Conservation (phyloP, 2,888 invertebrate species). For the Plemyria rubiginata region DNA sequence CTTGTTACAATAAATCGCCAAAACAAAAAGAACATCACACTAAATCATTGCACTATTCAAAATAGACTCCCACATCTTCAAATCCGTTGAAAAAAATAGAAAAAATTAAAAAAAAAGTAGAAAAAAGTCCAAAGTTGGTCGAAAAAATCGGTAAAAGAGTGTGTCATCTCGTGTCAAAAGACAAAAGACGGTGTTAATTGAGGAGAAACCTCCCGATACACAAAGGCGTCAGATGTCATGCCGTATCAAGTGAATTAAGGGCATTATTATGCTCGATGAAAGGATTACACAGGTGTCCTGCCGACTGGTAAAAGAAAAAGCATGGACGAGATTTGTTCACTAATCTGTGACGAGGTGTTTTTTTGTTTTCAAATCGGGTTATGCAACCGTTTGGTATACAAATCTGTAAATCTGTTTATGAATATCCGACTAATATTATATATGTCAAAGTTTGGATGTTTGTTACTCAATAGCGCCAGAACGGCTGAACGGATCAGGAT, state of each 20-base stretch:
- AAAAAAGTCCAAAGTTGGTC: neutral
- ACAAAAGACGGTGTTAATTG: constrained; percentile 78
- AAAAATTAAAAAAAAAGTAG: no score
- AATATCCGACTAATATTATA: no score
- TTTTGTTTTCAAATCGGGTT: neutral
- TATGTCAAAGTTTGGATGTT: no score
- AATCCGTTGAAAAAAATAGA: constrained; percentile 16
- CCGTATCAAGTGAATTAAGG: constrained; percentile 82
- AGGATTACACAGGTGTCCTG: constrained; percentile 83
- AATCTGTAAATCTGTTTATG: no score
- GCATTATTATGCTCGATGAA: constrained; percentile 79
- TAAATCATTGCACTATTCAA: constrained; percentile 81
- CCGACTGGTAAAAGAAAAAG: constrained; percentile 53
- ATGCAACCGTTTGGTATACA: no score
- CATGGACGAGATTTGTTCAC: constrained; percentile 51
- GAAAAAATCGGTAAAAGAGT: constrained; percentile 50
- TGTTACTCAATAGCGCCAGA: no score
- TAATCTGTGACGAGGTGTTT: constrained; percentile 22
- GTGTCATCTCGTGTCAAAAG: constrained; percentile 77
- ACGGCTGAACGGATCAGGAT: no score
- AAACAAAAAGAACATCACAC: constrained; percentile 69
- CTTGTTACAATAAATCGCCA: constrained; percentile 70
- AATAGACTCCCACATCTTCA: constrained; percentile 64
- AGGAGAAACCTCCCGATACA: constrained; percentile 67
- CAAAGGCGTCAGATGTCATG: constrained; percentile 82